Base-by-base conservation (phyloP, 2,797 vertebrate genomes). In the Octomys mimax region DNA sequence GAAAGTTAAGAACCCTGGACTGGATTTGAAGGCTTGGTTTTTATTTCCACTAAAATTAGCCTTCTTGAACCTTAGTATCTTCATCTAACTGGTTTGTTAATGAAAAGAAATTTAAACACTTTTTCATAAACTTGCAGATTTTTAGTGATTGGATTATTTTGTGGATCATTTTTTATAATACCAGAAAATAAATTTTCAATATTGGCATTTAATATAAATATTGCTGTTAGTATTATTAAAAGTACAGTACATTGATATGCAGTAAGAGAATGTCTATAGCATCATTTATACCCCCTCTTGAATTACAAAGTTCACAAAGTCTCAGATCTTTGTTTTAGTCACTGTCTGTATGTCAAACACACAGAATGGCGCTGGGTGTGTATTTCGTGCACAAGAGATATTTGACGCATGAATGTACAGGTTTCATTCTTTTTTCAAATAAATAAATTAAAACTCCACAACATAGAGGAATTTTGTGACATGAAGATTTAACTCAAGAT, bases 341-440 rank as follows among this genome's bases (percentile, higher is more conserved):
- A 28, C 26, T 42, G 39, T 49, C 59, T 54, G 31, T 28, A 82
- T 4, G 88, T 1, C 14, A 46, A 81, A 14, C 42, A 68, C 36
- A 6, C 46, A 52, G 33, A 81, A 73, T 26, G 16, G 31, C 59
- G 11, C 2, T 13, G 33, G 59, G 2, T 18, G 39, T 28, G 70
- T 1, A 71, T 18, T 92, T 93, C 73, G 52, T n/a, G 83, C 36
- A 92, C 24, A 92, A 52, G n/a, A 84, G 62, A 62, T 78, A 81
- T 61, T 39, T 87, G 28, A 64, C 73, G 42, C 26, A 49, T 49
- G 42, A 46, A 75, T 28, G 39, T 87, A 42, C 49, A 10, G 42
- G 16, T 68, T 64, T 92, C 89, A 89, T 84, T 96, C 13, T 61
- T 96, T 96, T 92, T 13, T 79, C 68, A 84, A 94, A 94, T 14